Base-by-base conservation (phyloP, 2,113 vertebrate species). In the Sander vitreus region DNA sequence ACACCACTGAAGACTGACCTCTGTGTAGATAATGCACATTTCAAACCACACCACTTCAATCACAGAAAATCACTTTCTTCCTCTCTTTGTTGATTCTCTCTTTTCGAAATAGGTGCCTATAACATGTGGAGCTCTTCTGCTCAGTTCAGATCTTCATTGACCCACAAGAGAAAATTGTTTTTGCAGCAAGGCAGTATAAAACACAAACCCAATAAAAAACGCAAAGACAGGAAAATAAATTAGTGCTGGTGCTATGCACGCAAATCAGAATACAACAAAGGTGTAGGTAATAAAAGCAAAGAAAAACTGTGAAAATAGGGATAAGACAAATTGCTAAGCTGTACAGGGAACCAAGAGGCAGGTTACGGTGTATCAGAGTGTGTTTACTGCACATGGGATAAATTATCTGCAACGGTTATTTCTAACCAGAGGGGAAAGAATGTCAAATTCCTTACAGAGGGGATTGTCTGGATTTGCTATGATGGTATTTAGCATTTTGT, bases 21-120 rank as follows among this genome's bases (percentile, higher is more conserved):
- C 57, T 48, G 54, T 18, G 47, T 60, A 48, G 25, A 68, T 48
- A 16, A 19, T 62, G 13, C 43, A 51, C 45, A 47, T 73, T 45
- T 71, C 78, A 80, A 59, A 80, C 23, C n/a, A 43, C 39, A 63
- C 57, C 66, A 80, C 73, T 70, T 33, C 50, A 73, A 60, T 67
- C 70, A 69, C 21, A 23, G 50, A 66, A 39, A 78, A 73, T 78
- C 58, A 72, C 67, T 47, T 33, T 74, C 48, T 54, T 19, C 18
- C 21, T 54, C 36, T 48, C 15, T 33, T 23, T 79, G 50, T 57
- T 83, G 43, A 58, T 51, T 63, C 39, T 30, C 57, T 62, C 13
- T 62, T 48, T 33, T 19, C 43, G 9, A 25, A 66, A 73, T 60
- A 10, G 51, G 21, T 27, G n/a, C n/a, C 68, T 12, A 15, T 7